Conservation (phyloP, 2,797 vertebrate genomes). For the Parambassis ranga region DNA sequence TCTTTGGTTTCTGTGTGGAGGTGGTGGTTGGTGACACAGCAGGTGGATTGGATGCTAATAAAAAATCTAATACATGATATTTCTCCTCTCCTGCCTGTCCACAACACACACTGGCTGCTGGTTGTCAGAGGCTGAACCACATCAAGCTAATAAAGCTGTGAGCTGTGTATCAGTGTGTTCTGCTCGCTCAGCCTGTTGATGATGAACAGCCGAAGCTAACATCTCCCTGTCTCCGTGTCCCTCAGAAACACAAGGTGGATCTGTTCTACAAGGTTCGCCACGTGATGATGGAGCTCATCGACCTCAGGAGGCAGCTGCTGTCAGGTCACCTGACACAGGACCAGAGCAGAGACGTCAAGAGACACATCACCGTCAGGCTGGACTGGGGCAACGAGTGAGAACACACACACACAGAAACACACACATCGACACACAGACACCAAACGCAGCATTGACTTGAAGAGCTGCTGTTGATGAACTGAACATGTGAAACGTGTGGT, state of each 20-base stretch:
- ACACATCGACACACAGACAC: neutral
- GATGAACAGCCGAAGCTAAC: neutral
- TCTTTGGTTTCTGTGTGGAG: no score
- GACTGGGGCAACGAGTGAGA: conserved; percentile 99
- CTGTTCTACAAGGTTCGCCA: conserved; percentile 96
- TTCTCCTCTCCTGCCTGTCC: no score
- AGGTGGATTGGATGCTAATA: no score
- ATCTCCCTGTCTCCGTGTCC: neutral
- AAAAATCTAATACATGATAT: no score
- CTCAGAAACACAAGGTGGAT: conserved; percentile 92
- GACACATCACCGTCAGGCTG: conserved; percentile 92
- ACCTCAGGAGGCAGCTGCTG: conserved; percentile 90
- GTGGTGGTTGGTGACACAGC: no score
- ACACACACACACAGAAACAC: neutral
- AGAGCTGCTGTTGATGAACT: no score
- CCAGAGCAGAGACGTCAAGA: conserved; percentile 91
- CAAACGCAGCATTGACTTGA: no score
- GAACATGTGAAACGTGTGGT: no score
- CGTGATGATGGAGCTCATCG: conserved; percentile 95
- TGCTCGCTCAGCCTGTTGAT: neutral
- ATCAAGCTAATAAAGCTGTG: no score
- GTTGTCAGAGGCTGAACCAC: no score
- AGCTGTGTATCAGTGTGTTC: no score
- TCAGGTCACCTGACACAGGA: conserved; percentile 93
- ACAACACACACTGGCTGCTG: no score